A percentile compares a stretch with the other conserved stretches of the same genome.
These are phyloP conservation scores for Sweltsa coloradensis DNA, from an alignment of 1,140 invertebrate genomes.

Conservation along the genomic window DNA sequence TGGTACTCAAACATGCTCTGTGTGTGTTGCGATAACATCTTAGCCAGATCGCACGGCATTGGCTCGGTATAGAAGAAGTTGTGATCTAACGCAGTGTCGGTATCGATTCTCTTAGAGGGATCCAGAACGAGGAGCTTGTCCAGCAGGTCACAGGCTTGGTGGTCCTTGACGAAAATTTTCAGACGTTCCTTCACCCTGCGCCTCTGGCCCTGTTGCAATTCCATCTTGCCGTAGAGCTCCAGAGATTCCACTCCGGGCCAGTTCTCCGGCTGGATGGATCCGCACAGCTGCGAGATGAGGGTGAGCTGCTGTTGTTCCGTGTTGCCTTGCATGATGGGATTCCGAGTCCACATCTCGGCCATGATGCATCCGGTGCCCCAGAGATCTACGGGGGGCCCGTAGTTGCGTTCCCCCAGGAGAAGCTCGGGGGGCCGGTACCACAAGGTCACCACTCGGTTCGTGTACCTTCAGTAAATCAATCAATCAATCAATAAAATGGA, in stretches of 20 bases:
- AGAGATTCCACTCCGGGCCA: conserved; percentile 93
- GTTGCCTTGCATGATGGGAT: conserved; percentile 77
- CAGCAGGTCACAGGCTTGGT: conserved; percentile 82
- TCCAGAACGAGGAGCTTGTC: conserved; percentile 88
- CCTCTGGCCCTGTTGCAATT: conserved; percentile 83
- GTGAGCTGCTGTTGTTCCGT: conserved; percentile 94
- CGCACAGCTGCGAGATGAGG: conserved; percentile 91
- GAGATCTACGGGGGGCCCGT: conserved; percentile 92
- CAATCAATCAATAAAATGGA: no score
- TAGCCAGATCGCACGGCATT: conserved; percentile 80
- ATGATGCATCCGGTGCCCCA: conserved; percentile 99
- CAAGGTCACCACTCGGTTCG: conserved; percentile 93
- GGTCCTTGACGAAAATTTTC: conserved; percentile 86
- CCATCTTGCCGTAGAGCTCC: conserved; percentile 84
- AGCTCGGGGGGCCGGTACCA: conserved; percentile 94
- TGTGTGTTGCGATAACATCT: conserved; percentile 86
- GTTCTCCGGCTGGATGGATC: conserved; percentile 83
- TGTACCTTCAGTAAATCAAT: conserved; percentile 76
- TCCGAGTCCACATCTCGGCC: conserved; percentile 98
- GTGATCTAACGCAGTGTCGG: conserved; percentile 89
- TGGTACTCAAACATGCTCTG: conserved; percentile 96
- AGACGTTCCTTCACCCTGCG: conserved; percentile 81
- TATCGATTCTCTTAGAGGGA: conserved; percentile 80
- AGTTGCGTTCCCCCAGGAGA: conserved; percentile 84
- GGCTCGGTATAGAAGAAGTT: conserved; percentile 98